Conservation (phyloP, 2,797 vertebrate species). For the Pseudochirops corinnae region DNA sequence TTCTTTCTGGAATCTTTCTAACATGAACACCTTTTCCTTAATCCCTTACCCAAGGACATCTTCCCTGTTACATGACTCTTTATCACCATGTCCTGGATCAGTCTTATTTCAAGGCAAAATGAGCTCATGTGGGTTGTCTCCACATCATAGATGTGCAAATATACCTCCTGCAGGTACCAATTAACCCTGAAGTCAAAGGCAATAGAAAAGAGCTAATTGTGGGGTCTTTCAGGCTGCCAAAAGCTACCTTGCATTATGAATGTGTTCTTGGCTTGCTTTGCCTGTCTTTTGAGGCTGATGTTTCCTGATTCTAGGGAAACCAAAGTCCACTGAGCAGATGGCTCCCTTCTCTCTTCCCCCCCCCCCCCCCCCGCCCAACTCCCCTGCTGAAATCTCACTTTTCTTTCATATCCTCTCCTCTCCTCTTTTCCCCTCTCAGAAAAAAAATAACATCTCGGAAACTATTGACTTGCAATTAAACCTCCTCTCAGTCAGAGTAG, state of each 20-base stretch:
- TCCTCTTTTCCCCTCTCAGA: not conserved
- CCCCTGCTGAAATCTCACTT: not conserved
- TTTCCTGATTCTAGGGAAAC: constrained; percentile 17
- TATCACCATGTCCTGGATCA: not conserved
- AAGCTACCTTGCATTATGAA: not conserved
- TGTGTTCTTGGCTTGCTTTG: not conserved
- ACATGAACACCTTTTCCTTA: not conserved
- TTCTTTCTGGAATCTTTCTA: not conserved
- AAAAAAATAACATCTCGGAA: constrained; percentile 12
- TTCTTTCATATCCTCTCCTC: not conserved
- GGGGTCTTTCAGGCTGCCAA: accelerated
- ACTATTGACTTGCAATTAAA: not conserved
- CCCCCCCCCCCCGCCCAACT: constrained; percentile 3
- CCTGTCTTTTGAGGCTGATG: not conserved
- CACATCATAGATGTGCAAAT: not conserved
- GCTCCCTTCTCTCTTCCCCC: not conserved
- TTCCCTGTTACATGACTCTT: not conserved
- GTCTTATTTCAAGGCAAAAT: not conserved
- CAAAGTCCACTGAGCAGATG: constrained; percentile 41
- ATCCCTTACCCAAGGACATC: not conserved
- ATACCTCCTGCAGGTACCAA: not conserved
- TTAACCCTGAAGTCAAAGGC: not conserved
- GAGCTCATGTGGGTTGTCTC: accelerated
- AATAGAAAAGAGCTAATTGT: accelerated
- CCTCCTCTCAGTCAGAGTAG: not conserved